Evolutionary conservation across 2,797 vertebrate species (phyloP).

Genomic region (Phrynocephalus vlangalii): DNA sequence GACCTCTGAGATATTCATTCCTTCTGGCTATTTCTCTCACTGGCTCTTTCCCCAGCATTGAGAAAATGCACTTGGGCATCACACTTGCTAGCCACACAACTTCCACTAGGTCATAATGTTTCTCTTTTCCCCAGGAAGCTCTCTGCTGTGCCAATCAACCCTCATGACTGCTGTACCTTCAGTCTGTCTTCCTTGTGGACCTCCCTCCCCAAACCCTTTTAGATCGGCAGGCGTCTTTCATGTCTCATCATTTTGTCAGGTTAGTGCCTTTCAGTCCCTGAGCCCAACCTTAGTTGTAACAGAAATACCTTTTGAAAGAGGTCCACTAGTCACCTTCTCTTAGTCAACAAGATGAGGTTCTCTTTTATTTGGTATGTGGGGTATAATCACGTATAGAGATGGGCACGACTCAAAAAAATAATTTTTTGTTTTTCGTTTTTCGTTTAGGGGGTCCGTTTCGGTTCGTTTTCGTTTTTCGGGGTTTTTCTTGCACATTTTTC

Average conservation of each 20-base stretch:
- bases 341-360: not conserved
- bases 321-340: not conserved
- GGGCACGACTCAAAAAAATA: too few relatives aligned
- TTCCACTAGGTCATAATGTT: not conserved
- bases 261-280: not conserved
- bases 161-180: not conserved
- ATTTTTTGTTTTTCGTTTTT: too few relatives aligned
- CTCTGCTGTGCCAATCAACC: not conserved
- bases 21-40: not conserved
- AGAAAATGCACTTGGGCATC: slow-evolving; percentile 17
- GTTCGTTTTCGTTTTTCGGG: too few relatives aligned
- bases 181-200: not conserved
- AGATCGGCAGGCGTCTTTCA: slow-evolving; percentile 10
- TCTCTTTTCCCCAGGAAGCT: not conserved
- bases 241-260: not conserved
- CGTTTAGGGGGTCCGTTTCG: too few relatives aligned
- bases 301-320: not conserved
- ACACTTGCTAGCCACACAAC: not conserved
- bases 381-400: not conserved
- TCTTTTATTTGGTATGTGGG: not conserved
- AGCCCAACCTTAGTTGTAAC: not conserved
- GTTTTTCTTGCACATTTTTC: too few relatives aligned
- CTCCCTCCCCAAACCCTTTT: not conserved
- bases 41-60: not conserved
- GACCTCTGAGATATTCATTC: slow-evolving; percentile 16